phyloP scores from a whole-genome alignment of 2,113 vertebrate genomes.

The Melanostigma gelatinosum region DNA sequence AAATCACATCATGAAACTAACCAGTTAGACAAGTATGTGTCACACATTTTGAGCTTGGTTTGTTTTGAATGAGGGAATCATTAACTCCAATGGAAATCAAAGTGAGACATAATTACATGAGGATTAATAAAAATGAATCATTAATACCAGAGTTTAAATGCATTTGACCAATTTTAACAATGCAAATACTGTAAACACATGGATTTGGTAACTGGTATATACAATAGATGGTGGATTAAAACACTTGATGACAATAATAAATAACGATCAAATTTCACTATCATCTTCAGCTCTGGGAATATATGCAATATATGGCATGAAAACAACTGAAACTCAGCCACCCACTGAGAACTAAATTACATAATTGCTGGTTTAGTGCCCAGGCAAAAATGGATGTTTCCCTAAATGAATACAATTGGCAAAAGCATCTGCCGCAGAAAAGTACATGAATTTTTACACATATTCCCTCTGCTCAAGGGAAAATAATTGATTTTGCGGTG shows the following conservation, averaged over 20 bases:
- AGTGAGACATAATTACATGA: not conserved
- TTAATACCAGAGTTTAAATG: conserved; percentile 3
- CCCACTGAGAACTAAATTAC: conserved; percentile 38
- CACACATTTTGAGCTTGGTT: not conserved
- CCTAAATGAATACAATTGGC: conserved; percentile 25
- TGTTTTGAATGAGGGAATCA: not conserved
- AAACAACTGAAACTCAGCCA: conserved; percentile 42
- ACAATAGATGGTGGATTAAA: not conserved
- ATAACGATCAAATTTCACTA: not conserved
- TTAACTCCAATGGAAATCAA: not conserved
- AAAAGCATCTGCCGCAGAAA: conserved; percentile 33
- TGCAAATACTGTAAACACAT: not conserved
- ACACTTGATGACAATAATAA: not conserved
- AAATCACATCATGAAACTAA: conserved; percentile 29
- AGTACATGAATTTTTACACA: conserved; percentile 3
- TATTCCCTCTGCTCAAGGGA: conserved; percentile 14
- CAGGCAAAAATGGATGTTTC: conserved; percentile 14
- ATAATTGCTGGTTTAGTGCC: conserved; percentile 42
- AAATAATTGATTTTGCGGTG: conserved; percentile 38
- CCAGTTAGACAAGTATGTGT: conserved; percentile 32
- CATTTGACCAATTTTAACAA: conserved; percentile 10
- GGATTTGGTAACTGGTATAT: not conserved
- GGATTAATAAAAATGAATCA: not conserved
- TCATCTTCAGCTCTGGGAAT: conserved; percentile 15
- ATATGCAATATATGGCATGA: conserved; percentile 32